Percentiles rank a stretch among this genome's conserved stretches.
Evolutionary conservation across 2,888 invertebrate species (phyloP).

Genomic region (Erpobdella octoculata): DNA sequence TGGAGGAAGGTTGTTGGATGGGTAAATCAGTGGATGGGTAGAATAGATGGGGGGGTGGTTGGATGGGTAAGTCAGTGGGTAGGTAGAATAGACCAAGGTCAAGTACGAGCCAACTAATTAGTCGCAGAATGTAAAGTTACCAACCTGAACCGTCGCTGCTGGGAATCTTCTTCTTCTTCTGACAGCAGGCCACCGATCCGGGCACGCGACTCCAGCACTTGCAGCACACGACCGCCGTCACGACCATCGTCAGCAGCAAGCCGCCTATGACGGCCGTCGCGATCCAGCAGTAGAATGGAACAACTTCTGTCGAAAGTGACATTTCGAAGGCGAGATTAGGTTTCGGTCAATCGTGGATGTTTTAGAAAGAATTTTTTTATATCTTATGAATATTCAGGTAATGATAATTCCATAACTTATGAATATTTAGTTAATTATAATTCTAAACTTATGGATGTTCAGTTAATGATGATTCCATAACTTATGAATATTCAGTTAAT

Average conservation of each 20-base stretch:
- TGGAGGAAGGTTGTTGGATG: no score
- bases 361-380: no score
- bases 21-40: neutral
- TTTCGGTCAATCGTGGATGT: no score
- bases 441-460: no score
- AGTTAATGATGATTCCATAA: no score
- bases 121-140: neutral
- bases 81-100: neutral
- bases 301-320: neutral
- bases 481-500: no score
- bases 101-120: neutral
- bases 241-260: neutral
- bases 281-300: neutral
- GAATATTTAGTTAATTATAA: no score
- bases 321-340: no score
- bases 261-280: neutral
- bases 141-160: slow-evolving; percentile 12
- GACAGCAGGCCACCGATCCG: neutral
- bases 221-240: neutral
- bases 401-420: no score
- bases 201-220: neutral
- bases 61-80: neutral
- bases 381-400: no score
- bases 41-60: neutral
- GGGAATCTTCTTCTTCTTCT: neutral